Conservation (phyloP, 2,888 invertebrate genomes). For the Dusona sp. region DNA sequence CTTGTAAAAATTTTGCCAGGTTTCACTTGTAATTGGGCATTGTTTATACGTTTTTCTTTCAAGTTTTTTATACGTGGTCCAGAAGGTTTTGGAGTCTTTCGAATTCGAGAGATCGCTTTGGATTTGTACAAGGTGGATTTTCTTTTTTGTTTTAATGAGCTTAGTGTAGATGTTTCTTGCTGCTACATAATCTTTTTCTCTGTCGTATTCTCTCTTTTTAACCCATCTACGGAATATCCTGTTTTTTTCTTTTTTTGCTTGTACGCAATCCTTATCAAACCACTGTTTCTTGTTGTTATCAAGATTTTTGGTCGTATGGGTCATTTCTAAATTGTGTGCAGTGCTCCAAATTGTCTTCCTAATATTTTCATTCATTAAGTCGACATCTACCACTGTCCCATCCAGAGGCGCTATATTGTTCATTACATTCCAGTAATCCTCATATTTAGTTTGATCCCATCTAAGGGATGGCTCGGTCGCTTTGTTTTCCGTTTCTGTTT, state of each 20-base stretch:
- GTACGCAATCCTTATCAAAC: constrained; percentile 6
- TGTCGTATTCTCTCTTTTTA: background rate
- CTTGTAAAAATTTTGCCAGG: constrained; percentile 11
- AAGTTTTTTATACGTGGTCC: constrained; percentile 24
- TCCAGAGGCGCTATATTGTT: background rate
- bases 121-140: background rate
- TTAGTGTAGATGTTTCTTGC: background rate
- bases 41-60: background rate
- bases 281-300: constrained; percentile 11
- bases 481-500: background rate
- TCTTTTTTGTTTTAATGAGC: constrained; percentile 9
- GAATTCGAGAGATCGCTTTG: no score
- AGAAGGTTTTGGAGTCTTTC: no score
- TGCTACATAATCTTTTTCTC: background rate
- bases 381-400: background rate
- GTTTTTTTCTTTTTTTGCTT: constrained; percentile 18
- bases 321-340: constrained; percentile 26
- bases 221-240: constrained; percentile 1
- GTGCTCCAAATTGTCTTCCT: background rate
- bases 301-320: background rate
- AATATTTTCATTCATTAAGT: background rate
- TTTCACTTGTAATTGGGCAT: constrained; percentile 9
- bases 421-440: constrained; percentile 3
- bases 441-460: background rate
- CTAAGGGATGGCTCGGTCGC: background rate